A percentile compares a stretch with the other conserved stretches of the same genome.
These are phyloP conservation scores for Planococcus citri DNA, from an alignment of 1,140 invertebrate species.

Conservation along the genomic window DNA sequence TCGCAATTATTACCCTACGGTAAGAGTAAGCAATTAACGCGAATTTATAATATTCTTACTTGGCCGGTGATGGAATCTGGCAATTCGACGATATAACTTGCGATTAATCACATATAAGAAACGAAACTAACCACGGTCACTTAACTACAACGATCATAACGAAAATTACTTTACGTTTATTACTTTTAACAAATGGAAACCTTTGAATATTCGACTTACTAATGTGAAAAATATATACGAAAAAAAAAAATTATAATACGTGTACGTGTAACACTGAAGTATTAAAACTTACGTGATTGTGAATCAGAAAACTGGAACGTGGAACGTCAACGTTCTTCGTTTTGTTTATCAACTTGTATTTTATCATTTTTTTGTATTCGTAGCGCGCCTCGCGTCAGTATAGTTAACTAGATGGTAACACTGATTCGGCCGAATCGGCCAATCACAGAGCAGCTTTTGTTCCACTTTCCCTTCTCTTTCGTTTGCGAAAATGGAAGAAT, in stretches of 20 bases:
- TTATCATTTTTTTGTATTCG: neutral
- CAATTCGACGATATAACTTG: neutral
- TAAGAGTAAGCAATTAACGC: no score
- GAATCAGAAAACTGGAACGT: constrained; percentile 6
- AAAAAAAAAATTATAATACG: neutral
- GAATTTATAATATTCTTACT: neutral
- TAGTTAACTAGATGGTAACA: neutral
- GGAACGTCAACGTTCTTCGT: constrained; percentile 5
- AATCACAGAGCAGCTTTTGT: no score
- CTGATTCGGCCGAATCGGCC: no score
- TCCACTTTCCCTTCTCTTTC: no score
- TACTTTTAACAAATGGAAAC: neutral
- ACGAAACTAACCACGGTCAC: neutral
- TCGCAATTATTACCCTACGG: no score
- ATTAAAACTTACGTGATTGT: constrained; percentile 7
- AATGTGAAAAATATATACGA: neutral
- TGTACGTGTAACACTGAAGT: constrained; percentile 6
- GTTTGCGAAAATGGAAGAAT: no score
- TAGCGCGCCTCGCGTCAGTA: neutral
- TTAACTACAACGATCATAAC: constrained; percentile 3
- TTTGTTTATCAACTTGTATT: constrained; percentile 6
- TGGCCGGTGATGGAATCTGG: neutral
- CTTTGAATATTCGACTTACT: neutral
- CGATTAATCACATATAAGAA: neutral
- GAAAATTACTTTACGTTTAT: neutral